Conservation (phyloP, 1,140 invertebrate species). For the Rhizoglyphus robini region DNA sequence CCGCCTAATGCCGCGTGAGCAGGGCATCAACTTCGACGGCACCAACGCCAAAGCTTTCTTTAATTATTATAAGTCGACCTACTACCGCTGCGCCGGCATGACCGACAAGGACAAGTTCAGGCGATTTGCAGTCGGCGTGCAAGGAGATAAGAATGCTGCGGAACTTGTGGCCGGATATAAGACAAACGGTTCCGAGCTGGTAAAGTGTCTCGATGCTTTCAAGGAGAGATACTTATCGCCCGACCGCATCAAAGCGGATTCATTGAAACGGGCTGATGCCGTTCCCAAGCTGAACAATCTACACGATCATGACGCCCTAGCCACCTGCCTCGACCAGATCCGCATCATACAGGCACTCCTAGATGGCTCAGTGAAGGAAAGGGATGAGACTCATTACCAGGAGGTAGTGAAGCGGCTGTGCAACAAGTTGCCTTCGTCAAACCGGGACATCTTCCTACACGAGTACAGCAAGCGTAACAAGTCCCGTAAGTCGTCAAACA, state of each 20-base stretch:
- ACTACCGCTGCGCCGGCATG: no score
- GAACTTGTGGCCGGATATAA: background rate
- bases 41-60: no score
- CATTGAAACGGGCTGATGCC: background rate
- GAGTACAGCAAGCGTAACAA: background rate
- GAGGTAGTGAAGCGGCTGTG: background rate
- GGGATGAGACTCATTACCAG: background rate
- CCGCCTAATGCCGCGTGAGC: no score
- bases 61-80: no score
- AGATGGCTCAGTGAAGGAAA: no score
- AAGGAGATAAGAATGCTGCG: no score
- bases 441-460: background rate
- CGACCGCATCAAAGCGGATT: background rate
- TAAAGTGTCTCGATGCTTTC: background rate
- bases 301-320: background rate
- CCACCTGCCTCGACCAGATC: background rate
- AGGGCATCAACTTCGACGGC: no score
- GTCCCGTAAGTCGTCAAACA: background rate
- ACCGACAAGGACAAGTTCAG: no score
- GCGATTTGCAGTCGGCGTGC: no score
- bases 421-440: background rate
- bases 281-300: background rate
- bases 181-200: background rate
- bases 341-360: background rate
- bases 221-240: background rate